Conservation (phyloP, 1,140 invertebrate genomes). For the Magallana ariakensis region DNA sequence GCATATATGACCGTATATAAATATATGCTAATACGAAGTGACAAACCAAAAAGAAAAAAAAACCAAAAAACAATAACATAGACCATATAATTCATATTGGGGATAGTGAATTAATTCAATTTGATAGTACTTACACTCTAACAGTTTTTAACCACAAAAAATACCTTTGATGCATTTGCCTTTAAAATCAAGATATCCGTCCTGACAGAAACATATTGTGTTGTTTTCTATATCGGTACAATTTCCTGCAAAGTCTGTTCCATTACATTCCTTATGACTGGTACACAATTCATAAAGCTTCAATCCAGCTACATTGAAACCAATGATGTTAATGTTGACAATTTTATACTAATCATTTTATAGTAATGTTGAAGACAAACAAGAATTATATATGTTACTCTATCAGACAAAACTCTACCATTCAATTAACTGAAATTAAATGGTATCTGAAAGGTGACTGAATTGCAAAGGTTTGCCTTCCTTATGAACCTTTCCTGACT, state of each 20-base stretch:
- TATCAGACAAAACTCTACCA: neutral
- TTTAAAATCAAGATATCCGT: neutral
- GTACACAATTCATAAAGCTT: neutral
- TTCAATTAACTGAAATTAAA: too few species aligned
- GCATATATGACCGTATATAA: too few species aligned
- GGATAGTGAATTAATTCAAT: too few species aligned
- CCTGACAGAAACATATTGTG: neutral
- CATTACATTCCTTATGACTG: neutral
- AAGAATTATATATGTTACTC: neutral
- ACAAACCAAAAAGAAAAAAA: too few species aligned
- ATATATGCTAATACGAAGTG: too few species aligned
- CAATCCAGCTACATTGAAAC: neutral
- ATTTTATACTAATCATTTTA: neutral
- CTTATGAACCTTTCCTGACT: too few species aligned
- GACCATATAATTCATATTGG: too few species aligned
- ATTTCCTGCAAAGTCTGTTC: neutral
- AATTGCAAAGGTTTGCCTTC: too few species aligned
- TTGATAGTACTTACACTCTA: too few species aligned
- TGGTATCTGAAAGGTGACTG: too few species aligned
- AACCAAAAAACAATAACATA: too few species aligned
- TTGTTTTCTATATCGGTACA: neutral
- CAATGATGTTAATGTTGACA: neutral
- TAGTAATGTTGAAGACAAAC: neutral
- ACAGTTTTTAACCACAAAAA: neutral
- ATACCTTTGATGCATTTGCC: neutral